Conservation (phyloP, 2,888 invertebrate genomes). For the Diogma glabrata region DNA sequence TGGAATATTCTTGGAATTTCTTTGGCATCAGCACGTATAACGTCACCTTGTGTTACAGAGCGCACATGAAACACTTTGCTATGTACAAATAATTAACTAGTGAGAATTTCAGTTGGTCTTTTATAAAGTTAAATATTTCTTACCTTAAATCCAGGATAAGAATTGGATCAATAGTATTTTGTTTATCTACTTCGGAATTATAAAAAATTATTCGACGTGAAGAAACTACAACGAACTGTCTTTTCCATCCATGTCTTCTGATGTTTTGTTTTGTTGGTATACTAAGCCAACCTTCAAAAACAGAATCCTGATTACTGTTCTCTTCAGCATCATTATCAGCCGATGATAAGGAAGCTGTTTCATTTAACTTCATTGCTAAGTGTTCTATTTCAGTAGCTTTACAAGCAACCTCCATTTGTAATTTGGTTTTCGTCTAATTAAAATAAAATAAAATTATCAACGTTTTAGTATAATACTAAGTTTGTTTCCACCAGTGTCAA, state of each 20-base stretch:
- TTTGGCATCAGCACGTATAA: constrained; percentile 96
- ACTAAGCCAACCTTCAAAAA: constrained; percentile 92
- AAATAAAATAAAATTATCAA: too few species aligned
- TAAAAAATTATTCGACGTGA: constrained; percentile 96
- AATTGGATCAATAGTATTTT: constrained; percentile 80
- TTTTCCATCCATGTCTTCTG: constrained; percentile 90
- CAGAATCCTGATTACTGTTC: constrained; percentile 48
- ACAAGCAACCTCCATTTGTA: constrained; percentile 94
- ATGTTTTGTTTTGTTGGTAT: constrained; percentile 94
- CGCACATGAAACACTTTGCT: constrained; percentile 99
- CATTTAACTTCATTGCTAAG: constrained; percentile 74
- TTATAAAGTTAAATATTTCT: constrained; percentile 24
- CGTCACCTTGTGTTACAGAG: constrained; percentile 97
- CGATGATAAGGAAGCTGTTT: constrained; percentile 84
- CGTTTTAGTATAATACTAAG: too few species aligned
- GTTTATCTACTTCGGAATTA: constrained; percentile 86
- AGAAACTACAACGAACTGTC: constrained; percentile 93
- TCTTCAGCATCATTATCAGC: constrained; percentile 77
- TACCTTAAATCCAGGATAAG: constrained; percentile 92
- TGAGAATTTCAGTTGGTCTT: constrained; percentile 14
- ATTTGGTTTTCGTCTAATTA: constrained; percentile 46
- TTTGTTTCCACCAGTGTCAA: too few species aligned
- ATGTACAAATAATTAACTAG: constrained; percentile 21
- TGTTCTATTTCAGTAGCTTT: constrained; percentile 95
- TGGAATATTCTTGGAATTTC: constrained; percentile 98